phyloP scores from a whole-genome alignment of 2,797 vertebrate genomes.

The Chloroceryle amazona region DNA sequence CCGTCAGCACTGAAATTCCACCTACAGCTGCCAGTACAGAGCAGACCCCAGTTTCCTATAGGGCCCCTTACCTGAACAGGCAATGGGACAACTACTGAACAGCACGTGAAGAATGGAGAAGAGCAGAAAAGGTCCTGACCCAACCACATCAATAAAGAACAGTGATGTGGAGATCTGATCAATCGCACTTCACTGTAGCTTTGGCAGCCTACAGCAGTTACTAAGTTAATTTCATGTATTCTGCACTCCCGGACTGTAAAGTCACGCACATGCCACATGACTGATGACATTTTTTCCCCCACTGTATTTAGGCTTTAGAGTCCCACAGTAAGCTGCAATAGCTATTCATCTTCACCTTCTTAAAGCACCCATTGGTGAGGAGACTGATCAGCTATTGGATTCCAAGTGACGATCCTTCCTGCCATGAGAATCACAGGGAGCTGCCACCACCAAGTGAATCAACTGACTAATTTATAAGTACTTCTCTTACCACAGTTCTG shows the following conservation, averaged over 20 bases:
- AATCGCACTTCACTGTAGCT: background rate
- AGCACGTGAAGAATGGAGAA: background rate
- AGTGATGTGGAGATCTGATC: background rate
- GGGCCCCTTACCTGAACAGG: background rate
- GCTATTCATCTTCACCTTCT: background rate
- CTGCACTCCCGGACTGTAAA: background rate
- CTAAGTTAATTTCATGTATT: background rate
- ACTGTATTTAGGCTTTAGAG: background rate
- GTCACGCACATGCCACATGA: background rate
- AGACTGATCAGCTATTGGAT: background rate
- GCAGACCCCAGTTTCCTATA: background rate
- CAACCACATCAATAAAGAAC: background rate
- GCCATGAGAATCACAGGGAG: background rate
- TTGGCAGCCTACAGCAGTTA: background rate
- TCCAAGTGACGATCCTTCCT: background rate
- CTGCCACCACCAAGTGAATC: background rate
- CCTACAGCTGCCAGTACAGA: background rate
- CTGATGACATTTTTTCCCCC: background rate
- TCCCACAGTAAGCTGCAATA: background rate
- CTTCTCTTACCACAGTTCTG: fast-evolving
- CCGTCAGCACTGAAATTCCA: background rate
- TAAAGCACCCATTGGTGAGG: background rate
- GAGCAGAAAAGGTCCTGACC: background rate
- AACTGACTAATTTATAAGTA: background rate
- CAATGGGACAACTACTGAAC: background rate